Percentiles rank a stretch among this genome's conserved stretches.
Conservation (phyloP, 2,888 invertebrate genomes). For the Metalampra italica region DNA sequence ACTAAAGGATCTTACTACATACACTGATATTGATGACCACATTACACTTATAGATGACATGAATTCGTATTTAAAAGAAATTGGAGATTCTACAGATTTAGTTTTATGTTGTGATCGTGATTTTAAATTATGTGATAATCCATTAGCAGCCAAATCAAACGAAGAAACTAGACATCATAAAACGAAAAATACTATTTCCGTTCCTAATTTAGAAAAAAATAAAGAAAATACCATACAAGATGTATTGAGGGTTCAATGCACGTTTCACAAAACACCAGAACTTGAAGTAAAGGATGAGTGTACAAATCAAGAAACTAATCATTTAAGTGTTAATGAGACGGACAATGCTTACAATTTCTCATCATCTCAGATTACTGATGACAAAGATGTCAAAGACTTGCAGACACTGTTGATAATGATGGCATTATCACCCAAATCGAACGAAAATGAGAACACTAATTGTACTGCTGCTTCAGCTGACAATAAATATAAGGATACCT, state of each 20-base stretch:
- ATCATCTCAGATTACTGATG: constrained; percentile 1
- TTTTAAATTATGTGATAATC: constrained; percentile 44
- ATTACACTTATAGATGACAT: constrained; percentile 21
- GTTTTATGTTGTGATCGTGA: constrained; percentile 40
- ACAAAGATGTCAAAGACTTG: constrained; percentile 36
- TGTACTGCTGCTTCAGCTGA: background rate
- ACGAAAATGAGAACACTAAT: constrained; percentile 19
- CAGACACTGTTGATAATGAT: constrained; percentile 59
- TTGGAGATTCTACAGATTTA: constrained; percentile 33
- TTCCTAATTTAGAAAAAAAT: background rate
- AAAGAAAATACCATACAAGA: background rate
- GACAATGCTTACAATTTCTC: background rate
- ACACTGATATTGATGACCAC: background rate
- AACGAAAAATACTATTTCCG: background rate
- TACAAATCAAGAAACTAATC: background rate
- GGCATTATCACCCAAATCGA: constrained; percentile 43
- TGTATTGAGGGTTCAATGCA: constrained; percentile 2
- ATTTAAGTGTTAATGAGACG: background rate
- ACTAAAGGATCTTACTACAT: constrained; percentile 1
- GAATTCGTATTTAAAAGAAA: constrained; percentile 25
- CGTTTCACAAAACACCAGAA: background rate
- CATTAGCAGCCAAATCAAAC: constrained; percentile 15
- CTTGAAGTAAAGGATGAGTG: background rate
- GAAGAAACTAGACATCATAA: constrained; percentile 8
- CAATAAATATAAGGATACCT: background rate